Base-by-base conservation (phyloP, 2,888 invertebrate species). In the Apamea crenata region DNA sequence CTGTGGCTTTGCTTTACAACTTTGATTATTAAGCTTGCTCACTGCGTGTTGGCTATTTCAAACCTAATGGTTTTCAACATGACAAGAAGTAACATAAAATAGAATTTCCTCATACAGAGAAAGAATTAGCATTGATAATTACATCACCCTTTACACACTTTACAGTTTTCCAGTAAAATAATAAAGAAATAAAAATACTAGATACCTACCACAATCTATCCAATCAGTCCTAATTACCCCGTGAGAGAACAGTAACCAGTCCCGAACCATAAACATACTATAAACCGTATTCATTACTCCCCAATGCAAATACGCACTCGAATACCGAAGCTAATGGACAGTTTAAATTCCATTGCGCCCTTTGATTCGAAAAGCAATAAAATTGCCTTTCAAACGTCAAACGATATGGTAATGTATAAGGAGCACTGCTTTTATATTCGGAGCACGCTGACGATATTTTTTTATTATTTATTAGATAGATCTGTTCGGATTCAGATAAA, bases 301-400 rank as follows among this genome's bases (percentile, higher is more conserved):
- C n/a, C 36, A 86, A 87, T 83, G 71, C 69, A 85, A 82, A 80
- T 80, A 78, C 53, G 50, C 53, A 66, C 65, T 87, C 73, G 76
- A 84, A 85, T 80, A 77, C 47, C 84, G 90, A 91, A 88, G 91
- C 92, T 94, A 95, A 95, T 95, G 93, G 93, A 92, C 92, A 92
- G 93, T 95, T 95, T 94, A 93, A 95, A 96, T 95, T 96, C 95
- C 94, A 95, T 95, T 91, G 90, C 88, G 85, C 86, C 88, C 74
- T 90, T 91, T 93, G 95, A 95, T 95, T 95, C 93, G 95, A 93
- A 93, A 92, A 92, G 94, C 95, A 95, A 96, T 96, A 96, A 96
- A 96, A 96, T 95, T 94, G 95, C 93, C 94, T 95, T 94, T 93
- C 93, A 94, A 94, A 95, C 95, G 95, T 96, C 95, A 95, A 94